phyloP scores from a whole-genome alignment of 1,140 invertebrate genomes.

The Eulimnadia texana region DNA sequence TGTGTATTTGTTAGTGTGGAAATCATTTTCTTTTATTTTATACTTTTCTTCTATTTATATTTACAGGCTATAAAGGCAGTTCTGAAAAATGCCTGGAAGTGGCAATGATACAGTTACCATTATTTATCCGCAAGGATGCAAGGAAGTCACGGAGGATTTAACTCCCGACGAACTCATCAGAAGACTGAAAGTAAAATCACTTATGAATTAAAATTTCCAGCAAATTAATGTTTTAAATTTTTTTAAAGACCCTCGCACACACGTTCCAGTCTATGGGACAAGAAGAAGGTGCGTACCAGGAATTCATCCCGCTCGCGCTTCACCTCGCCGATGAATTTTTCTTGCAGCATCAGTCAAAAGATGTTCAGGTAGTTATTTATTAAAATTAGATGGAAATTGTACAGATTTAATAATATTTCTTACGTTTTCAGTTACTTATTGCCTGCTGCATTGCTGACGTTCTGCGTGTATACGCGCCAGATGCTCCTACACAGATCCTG shows the following conservation, averaged over 20 bases:
- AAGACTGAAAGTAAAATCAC: conserved; percentile 64
- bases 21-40: too few relatives aligned
- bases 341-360: conserved; percentile 72
- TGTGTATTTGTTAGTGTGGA: too few relatives aligned
- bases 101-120: conserved; percentile 32
- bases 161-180: conserved; percentile 88
- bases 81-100: conserved; percentile 5
- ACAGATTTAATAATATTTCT: too few relatives aligned
- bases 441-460: conserved; percentile 97
- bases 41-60: too few relatives aligned
- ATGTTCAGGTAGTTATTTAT: too few relatives aligned
- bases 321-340: conserved; percentile 88
- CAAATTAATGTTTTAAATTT: conserved; percentile 7
- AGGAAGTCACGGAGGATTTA: conserved; percentile 78
- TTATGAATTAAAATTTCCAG: neutral
- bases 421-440: conserved; percentile 77
- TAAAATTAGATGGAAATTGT: too few relatives aligned
- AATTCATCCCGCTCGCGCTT: conserved; percentile 84
- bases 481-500: conserved; percentile 93
- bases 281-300: conserved; percentile 83
- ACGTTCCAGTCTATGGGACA: conserved; percentile 93
- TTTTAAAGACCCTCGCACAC: conserved; percentile 62
- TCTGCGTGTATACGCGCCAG: conserved; percentile 92
- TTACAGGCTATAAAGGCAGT: too few relatives aligned
- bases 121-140: conserved; percentile 70